phyloP scores from a whole-genome alignment of 2,113 vertebrate species.

The Pseudopodoces humilis region DNA sequence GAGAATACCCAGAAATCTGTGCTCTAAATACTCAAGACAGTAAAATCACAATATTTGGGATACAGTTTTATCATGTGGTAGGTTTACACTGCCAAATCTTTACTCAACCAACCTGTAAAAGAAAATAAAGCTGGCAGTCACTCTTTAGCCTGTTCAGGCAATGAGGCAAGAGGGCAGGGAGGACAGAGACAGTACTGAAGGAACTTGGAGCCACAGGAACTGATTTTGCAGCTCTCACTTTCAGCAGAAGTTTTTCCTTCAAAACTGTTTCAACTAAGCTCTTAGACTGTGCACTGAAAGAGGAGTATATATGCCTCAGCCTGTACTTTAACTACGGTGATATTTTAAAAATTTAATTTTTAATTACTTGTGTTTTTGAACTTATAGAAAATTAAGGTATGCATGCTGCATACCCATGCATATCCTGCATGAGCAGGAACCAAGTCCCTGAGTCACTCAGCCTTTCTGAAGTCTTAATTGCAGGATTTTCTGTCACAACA shows the following conservation, averaged over 20 bases:
- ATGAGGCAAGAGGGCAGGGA: neutral
- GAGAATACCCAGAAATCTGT: neutral
- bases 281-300: neutral
- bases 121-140: neutral
- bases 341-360: neutral
- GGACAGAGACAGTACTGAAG: neutral
- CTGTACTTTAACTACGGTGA: neutral
- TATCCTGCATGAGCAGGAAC: neutral
- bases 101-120: neutral
- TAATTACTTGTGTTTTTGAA: neutral
- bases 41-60: slow-evolving; percentile 26
- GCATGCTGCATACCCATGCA: too few species aligned
- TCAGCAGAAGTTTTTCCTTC: neutral
- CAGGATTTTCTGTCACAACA: neutral
- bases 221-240: neutral
- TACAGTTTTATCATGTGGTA: neutral
- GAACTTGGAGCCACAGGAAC: neutral
- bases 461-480: neutral
- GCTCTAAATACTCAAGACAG: neutral
- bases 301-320: neutral
- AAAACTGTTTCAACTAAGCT: neutral
- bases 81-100: neutral
- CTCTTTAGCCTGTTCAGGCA: neutral
- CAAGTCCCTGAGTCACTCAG: neutral
- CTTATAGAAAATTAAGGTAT: neutral